These are phyloP conservation scores for Zoanthus solanderi DNA, from an alignment of 92 coral and sea anemone species.

Conservation along the genomic window DNA sequence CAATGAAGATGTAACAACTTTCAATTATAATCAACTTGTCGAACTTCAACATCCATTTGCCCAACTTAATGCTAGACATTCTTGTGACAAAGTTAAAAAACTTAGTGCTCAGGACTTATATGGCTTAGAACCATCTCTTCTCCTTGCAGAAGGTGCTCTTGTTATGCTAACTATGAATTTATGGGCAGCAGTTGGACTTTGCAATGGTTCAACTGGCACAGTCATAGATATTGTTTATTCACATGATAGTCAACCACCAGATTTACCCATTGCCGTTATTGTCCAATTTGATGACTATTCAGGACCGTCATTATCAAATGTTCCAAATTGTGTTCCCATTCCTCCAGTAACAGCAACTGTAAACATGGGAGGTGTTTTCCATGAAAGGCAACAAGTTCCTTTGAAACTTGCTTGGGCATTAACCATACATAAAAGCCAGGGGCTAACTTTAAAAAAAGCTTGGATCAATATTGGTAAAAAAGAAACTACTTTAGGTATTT, in stretches of 20 bases:
- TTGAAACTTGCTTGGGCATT: constrained; percentile 34
- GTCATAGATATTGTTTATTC: constrained; percentile 56
- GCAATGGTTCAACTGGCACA: constrained; percentile 62
- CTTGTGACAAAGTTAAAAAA: constrained; percentile 35
- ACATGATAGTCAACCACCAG: constrained; percentile 55
- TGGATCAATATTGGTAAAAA: neutral
- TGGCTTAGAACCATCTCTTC: constrained; percentile 60
- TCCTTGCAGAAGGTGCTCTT: constrained; percentile 49
- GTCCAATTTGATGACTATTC: constrained; percentile 61
- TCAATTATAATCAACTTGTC: no score
- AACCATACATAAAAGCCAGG: constrained; percentile 4
- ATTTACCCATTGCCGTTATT: constrained; percentile 60
- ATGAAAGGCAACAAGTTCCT: constrained; percentile 35
- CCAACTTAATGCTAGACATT: constrained; percentile 65
- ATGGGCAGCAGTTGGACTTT: constrained; percentile 61
- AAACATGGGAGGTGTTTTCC: neutral
- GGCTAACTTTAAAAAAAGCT: neutral
- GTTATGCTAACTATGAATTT: constrained; percentile 50
- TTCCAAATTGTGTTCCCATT: constrained; percentile 58
- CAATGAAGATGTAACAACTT: constrained; percentile 68
- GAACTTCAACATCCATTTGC: constrained; percentile 58
- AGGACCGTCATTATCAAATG: constrained; percentile 50
- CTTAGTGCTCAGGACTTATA: constrained; percentile 65
- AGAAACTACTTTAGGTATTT: neutral
- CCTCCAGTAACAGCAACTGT: constrained; percentile 46